Base-by-base conservation (phyloP, 2,797 vertebrate genomes). In the Pantherophis vulpinus region DNA sequence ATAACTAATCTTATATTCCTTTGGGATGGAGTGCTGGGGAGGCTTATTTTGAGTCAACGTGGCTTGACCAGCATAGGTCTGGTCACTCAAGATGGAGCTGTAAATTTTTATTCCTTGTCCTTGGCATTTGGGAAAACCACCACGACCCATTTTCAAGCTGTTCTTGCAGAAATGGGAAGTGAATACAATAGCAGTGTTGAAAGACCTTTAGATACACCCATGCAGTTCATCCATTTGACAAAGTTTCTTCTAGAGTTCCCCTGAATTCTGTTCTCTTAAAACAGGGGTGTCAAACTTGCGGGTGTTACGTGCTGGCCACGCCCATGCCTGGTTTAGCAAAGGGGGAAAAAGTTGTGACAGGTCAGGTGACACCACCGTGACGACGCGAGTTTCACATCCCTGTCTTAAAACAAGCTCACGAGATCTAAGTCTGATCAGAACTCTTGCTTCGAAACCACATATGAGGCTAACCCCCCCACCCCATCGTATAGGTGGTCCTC, bases 321-420 rank as follows among this genome's bases (percentile, higher is more conserved):
- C 61, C 61, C 61, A 63, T 1, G 1, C 25, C 25, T 4, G 4
- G 10, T 63, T 29, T 29, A 63, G 61, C 61, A 1, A 63, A 29
- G 61, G 61, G 10, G 4, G 23, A 0, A 1, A 27, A 11, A 66
- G 27, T 5, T 1, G 1, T 5, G 14, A 63, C 12, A 29, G 0
- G 1, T 63, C 10, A 29, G 1, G 5, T 59, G 61, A 66, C 0
- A 1, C 11, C 4, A 1, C 1, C 4, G 1, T 66, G 61, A 66
- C 1, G 10, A 1, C 1, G 1, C 1, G 1, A 0, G n/a, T 70
- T 70, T 70, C 14, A 74, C 14, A 74, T 2, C 2, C 66, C 14
- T 32, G n/a, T 56, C 12, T 56, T 87, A 20, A n/a, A 88, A 37
- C 55, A 58, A 87, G 27, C n/a, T 56, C 8, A 87, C n/a, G 14